Evolutionary conservation across 2,888 invertebrate genomes (phyloP).

Genomic region (Panorpa germanica): DNA sequence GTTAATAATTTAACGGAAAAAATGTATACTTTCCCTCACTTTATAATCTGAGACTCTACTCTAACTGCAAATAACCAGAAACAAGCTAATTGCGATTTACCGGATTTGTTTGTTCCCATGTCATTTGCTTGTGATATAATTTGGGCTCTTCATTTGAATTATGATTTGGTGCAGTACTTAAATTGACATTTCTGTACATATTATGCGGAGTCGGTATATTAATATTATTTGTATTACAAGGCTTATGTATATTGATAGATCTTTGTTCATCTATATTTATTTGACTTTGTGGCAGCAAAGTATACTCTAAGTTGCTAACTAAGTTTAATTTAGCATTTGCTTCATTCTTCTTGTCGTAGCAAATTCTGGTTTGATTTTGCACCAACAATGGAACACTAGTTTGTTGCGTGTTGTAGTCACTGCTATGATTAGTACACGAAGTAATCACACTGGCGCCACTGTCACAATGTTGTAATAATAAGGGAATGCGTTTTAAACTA

Average conservation of each 20-base stretch:
- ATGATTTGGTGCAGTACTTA: constrained; percentile 9
- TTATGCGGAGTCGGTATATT: not conserved
- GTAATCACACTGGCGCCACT: constrained; percentile 12
- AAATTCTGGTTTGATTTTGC: constrained; percentile 12
- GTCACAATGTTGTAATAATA: constrained; percentile 12
- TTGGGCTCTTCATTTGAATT: too few species aligned
- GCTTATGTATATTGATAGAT: constrained; percentile 10
- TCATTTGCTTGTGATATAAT: too few species aligned
- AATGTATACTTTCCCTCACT: too few species aligned
- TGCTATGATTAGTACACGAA: constrained; percentile 11
- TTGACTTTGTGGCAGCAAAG: constrained; percentile 12
- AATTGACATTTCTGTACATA: constrained; percentile 11
- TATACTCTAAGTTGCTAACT: constrained; percentile 12
- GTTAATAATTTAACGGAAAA: too few species aligned
- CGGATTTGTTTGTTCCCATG: too few species aligned
- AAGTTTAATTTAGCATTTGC: constrained; percentile 14
- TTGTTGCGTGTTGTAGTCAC: constrained; percentile 12
- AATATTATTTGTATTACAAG: constrained; percentile 7
- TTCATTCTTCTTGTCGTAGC: constrained; percentile 15
- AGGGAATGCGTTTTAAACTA: constrained; percentile 11
- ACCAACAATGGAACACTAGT: constrained; percentile 13
- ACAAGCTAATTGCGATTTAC: too few species aligned
- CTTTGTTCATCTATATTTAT: constrained; percentile 8
- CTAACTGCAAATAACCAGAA: too few species aligned
- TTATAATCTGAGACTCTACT: too few species aligned